Evolutionary conservation across 2,797 vertebrate genomes (phyloP), one percentile per base, ranked within the genome.

Genomic region (Mastacembelus armatus): DNA sequence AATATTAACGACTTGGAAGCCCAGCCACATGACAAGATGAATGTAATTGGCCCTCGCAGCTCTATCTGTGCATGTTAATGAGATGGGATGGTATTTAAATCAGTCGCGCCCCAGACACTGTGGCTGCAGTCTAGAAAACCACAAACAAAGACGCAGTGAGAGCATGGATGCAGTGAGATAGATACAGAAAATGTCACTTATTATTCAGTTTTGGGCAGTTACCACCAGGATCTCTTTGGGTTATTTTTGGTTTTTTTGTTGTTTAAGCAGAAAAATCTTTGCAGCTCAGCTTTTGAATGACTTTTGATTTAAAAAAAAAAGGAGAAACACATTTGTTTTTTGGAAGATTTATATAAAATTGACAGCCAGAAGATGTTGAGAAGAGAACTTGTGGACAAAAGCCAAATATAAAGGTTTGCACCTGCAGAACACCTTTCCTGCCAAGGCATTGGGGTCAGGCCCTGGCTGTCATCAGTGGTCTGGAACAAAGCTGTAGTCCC

Each of bases 31-130:
- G 92, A 94, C 93, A 93, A 93, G 93, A 94, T 92, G 91, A 93
- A 94, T 93, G 93, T 92, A 92, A 94, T 94, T 94, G 93, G 93
- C 94, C 92, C 92, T 93, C 89, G 84, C 90, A 87, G 92, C 90
- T 92, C 91, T 88, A 92, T 92, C 91, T 91, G 89, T 92, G 92
- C 92, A 94, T 94, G 92, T 92, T 93, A 94, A 94, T 94, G 92
- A 93, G 92, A 91, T 88, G 86, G 92, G 90, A 89, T 91, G 92
- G 91, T 92, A 92, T 92, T 94, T 93, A 93, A 92, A 90, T 88
- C 83, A 90, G 89, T 83, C 56, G 85, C 82, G 63, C 84, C 86
- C 82, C 84, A 85, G 90, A 87, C 87, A 77, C 80, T 57, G 78
- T 62, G 84, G 80, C 86, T 85, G 83, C 80, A 85, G 82, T 80